Percentiles rank a stretch among this genome's conserved stretches.
phyloP scores from a whole-genome alignment of 2,113 vertebrate species.

The Dermatemys mawii region DNA sequence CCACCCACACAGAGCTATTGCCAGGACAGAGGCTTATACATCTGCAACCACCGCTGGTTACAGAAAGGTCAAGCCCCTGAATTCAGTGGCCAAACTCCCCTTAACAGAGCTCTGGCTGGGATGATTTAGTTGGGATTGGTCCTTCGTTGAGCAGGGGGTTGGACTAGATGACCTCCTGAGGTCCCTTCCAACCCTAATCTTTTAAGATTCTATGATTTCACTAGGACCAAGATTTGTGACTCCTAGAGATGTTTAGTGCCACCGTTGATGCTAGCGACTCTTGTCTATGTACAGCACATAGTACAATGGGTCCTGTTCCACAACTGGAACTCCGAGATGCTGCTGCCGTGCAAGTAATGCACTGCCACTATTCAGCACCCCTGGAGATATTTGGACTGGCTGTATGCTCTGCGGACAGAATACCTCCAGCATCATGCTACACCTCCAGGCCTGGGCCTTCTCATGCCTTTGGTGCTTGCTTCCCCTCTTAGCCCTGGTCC shows the following conservation, averaged over 20 bases:
- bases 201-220: too few relatives aligned
- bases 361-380: neutral
- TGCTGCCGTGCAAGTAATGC: neutral
- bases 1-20: neutral
- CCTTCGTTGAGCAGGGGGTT: too few relatives aligned
- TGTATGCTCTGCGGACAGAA: neutral
- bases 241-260: neutral
- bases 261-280: neutral
- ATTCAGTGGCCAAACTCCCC: neutral
- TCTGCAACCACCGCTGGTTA: neutral
- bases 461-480: neutral
- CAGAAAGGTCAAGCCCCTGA: neutral
- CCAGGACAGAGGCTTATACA: neutral
- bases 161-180: too few relatives aligned
- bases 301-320: neutral
- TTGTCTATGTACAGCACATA: neutral
- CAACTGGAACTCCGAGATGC: neutral
- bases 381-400: neutral
- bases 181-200: too few relatives aligned
- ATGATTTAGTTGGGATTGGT: too few relatives aligned
- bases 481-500: neutral
- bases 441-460: neutral
- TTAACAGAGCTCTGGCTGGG: too few relatives aligned
- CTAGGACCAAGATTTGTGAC: neutral
- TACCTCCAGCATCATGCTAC: rapidly evolving